Base-by-base conservation (phyloP, 2,113 vertebrate species). In the Hippocampus zosterae region DNA sequence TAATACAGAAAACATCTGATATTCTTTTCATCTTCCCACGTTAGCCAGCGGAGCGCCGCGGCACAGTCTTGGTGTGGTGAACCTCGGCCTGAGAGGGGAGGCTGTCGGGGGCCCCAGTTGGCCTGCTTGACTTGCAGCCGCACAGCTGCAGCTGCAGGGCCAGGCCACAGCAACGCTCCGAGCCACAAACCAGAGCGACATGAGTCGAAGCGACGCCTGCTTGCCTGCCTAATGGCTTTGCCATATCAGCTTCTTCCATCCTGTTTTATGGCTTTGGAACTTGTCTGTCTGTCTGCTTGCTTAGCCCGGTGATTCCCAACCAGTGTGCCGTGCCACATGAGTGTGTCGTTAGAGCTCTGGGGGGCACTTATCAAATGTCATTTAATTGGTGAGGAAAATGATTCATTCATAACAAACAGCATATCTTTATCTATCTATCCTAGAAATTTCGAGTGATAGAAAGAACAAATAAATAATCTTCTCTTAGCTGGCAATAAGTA, bases 1-100 rank as follows among this genome's bases (percentile, higher is more conserved):
- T 83, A 87, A 90, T 81, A 67, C 76, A 73, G 77, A 73, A 88
- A 87, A 73, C 80, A 89, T 87, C 81, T 85, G 79, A 86, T 76
- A 73, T 72, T 84, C 68, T 71, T 87, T 85, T 88, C 72, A 87
- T 88, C 84, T 87, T 85, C 82, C 82, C 81, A 88, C 77, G 69
- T 84, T 73, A 82, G 77, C 16, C 40, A 85, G 79, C 13, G 59
- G 56, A 74, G 62, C 41, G 83, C 33, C 48, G 19, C 77, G 46
- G 78, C 21, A 63, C 69, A 57, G 79, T 86, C 78, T 84, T 83
- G 71, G 82, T 86, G 85, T 77, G 86, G 85, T 85, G 77, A 87
- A 79, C 78, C 73, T 78, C 52, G 65, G 78, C 77, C 76, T 68
- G 68, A 73, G 75, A 80, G 72, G 33, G 63, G 74, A 86, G 72